phyloP scores from a whole-genome alignment of 2,888 invertebrate genomes.

The Lasioglossum lativentre region DNA sequence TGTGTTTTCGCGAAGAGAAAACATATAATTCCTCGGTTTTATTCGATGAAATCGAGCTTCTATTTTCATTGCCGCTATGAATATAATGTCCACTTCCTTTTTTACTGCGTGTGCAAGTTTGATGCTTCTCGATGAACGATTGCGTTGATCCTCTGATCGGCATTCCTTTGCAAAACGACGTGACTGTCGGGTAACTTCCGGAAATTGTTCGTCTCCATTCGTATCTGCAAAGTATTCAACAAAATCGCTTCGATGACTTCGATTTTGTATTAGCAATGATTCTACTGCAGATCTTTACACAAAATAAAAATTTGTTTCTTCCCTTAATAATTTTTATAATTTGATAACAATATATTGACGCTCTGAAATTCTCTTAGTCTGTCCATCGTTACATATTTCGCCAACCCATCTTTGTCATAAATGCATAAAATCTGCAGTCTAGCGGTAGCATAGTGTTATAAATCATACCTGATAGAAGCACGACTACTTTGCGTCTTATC shows the following conservation, averaged over 20 bases:
- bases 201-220: constrained; percentile 75
- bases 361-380: background rate
- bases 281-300: background rate
- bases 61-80: constrained; percentile 63
- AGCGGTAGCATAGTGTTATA: constrained; percentile 41
- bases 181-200: constrained; percentile 66
- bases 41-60: constrained; percentile 51
- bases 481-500: constrained; percentile 78
- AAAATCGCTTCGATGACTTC: background rate
- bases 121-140: constrained; percentile 61
- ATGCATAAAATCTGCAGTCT: background rate
- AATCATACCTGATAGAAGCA: constrained; percentile 75
- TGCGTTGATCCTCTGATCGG: constrained; percentile 70
- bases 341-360: background rate
- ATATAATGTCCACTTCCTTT: constrained; percentile 57
- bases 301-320: background rate
- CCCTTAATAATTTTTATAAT: background rate
- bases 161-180: constrained; percentile 77
- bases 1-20: constrained; percentile 69
- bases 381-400: background rate
- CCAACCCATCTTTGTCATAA: background rate
- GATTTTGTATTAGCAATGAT: background rate
- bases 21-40: constrained; percentile 71
- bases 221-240: constrained; percentile 62
- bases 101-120: constrained; percentile 57